phyloP scores from a whole-genome alignment of 2,113 vertebrate species.

The Cynopterus brachyotis region DNA sequence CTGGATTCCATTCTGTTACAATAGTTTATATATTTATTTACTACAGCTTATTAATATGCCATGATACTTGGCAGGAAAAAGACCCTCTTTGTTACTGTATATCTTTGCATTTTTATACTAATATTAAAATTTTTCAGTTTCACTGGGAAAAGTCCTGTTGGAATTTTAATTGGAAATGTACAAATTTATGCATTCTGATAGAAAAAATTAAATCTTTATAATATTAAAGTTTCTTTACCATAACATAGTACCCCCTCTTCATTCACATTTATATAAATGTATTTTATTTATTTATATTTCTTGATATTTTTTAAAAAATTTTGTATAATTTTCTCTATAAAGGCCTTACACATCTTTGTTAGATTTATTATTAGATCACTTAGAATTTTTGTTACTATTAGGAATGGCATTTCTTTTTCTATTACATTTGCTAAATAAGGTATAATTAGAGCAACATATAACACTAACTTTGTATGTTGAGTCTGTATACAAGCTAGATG shows the following conservation, averaged over 20 bases:
- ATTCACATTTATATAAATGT: neutral
- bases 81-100: neutral
- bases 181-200: neutral
- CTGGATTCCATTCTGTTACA: neutral
- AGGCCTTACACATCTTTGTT: neutral
- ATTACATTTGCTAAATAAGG: constrained; percentile 8
- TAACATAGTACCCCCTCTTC: neutral
- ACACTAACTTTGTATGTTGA: neutral
- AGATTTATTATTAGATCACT: neutral
- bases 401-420: neutral
- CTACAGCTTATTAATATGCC: neutral
- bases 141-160: neutral
- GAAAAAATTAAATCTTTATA: constrained; percentile 33
- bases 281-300: neutral
- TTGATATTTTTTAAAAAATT: neutral
- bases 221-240: neutral
- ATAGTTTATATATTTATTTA: neutral
- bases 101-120: neutral
- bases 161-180: neutral
- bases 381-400: neutral
- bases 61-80: neutral
- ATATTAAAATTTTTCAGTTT: neutral
- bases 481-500: neutral
- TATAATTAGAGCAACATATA: neutral
- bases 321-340: constrained; percentile 3